Conservation (phyloP, 2,888 invertebrate genomes). For the Stenchaetothrips biformis region DNA sequence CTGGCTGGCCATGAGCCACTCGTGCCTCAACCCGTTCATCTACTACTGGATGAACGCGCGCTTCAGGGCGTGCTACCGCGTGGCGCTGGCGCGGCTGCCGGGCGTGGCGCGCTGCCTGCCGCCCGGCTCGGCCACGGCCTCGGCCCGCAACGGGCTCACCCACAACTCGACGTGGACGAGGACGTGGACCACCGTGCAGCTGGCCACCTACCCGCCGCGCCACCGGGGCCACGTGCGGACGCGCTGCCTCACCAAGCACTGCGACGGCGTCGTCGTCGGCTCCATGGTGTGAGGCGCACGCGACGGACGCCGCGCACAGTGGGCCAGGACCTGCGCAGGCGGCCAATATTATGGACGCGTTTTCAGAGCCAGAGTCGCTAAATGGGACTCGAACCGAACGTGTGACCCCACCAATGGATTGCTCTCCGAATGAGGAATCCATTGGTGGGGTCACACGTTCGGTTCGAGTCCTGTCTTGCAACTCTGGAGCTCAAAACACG, state of each 20-base stretch:
- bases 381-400: no score
- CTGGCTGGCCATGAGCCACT: slow-evolving; percentile 81
- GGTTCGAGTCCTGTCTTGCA: no score
- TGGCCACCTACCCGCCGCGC: not conserved
- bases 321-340: no score
- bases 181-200: slow-evolving; percentile 17
- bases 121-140: not conserved
- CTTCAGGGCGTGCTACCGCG: slow-evolving; percentile 51
- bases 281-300: not conserved
- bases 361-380: no score
- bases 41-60: slow-evolving; percentile 83
- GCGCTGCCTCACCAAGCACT: not conserved
- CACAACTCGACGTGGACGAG: not conserved
- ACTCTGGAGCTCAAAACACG: no score
- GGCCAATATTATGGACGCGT: no score
- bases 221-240: not conserved
- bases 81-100: not conserved
- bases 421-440: no score
- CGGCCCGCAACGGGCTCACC: not conserved
- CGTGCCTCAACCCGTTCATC: slow-evolving; percentile 80
- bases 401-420: no score
- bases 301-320: no score
- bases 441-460: no score
- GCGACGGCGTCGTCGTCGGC: not conserved
- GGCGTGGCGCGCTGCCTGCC: not conserved